phyloP scores from a whole-genome alignment of 2,888 invertebrate species.

The Hydrotaea cyrtoneurina region DNA sequence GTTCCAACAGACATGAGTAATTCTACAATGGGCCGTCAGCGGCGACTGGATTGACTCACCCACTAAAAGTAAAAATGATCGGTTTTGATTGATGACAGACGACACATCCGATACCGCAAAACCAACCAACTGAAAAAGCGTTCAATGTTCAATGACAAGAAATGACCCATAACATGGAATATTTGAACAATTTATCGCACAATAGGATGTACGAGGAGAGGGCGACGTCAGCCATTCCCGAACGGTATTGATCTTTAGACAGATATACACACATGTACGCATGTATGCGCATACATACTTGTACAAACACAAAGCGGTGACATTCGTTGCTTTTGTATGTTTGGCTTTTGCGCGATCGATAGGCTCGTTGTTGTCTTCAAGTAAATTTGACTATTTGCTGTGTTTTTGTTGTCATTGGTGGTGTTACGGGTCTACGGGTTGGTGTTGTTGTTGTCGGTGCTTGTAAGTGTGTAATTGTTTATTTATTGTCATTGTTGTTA shows the following conservation, averaged over 20 bases:
- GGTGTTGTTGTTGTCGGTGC: slow-evolving; percentile 2
- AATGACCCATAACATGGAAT: neutral
- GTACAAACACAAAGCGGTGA: neutral
- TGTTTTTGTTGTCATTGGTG: slow-evolving; percentile 15
- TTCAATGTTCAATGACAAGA: neutral
- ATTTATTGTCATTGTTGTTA: slow-evolving; percentile 38
- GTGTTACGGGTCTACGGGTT: neutral
- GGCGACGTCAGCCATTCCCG: no score
- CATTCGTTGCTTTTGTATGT: no score
- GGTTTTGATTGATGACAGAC: no score
- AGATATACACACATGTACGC: no score
- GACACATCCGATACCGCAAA: no score
- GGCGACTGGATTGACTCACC: no score
- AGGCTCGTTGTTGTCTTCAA: neutral
- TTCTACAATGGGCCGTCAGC: no score
- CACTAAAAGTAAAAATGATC: no score
- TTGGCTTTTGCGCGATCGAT: neutral
- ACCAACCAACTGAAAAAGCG: no score
- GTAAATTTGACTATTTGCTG: neutral
- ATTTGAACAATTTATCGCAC: slow-evolving; percentile 1
- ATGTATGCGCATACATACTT: no score
- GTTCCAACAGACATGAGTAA: no score
- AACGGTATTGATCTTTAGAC: no score
- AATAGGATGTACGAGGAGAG: neutral
- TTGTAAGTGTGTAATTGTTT: slow-evolving; percentile 35